Evolutionary conservation across 2,888 invertebrate genomes (phyloP), one percentile per base, ranked within the genome.

Genomic region (Tetranychus piercei): DNA sequence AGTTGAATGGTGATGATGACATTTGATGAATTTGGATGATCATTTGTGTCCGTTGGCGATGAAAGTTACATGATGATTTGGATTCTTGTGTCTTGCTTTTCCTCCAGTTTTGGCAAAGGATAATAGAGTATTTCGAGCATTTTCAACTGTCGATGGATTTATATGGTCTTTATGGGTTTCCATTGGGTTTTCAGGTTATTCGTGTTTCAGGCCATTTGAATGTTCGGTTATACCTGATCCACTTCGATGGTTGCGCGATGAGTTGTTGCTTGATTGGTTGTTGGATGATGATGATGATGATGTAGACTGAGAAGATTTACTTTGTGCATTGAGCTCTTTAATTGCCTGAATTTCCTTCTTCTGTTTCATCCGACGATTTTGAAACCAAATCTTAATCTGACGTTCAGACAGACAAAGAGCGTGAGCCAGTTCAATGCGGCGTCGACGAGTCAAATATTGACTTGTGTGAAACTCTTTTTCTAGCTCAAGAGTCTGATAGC

Each of bases 401-500:
- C 95, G 87, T 85, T 95, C 95, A 79, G 94, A 94, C 82, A 96
- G 88, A 84, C 94, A 93, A 80, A 96, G 88, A 81, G 93, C 91
- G 85, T 95, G 94, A 80, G 95, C 94, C 82, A 95, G 95, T 86
- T 95, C 95, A 84, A 95, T 94, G 83, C 95, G 87, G 86, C 95
- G 88, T 85, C 95, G 88, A 84, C 95, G 88, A 82, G 95, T 95
- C 85, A 96, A 88, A 87, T 96, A 96, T 83, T 94, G 89, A 86
- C 94, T 96, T 87, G 92, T 95, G 86, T 95, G 94, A 87, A 95
- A 95, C 86, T 95, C 95, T 84, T 95, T 95, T 85, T 95, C 94
- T 85, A 95, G 86, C 86, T 95, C 95, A 83, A 95, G 87, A 76
- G 95, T 96, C 86, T 96, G 95, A 87, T 93, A 94, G 83, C 95